Percentiles rank a stretch among this genome's conserved stretches.
These are phyloP conservation scores for Homalodisca vitripennis DNA, from an alignment of 1,140 invertebrate species.

Conservation along the genomic window DNA sequence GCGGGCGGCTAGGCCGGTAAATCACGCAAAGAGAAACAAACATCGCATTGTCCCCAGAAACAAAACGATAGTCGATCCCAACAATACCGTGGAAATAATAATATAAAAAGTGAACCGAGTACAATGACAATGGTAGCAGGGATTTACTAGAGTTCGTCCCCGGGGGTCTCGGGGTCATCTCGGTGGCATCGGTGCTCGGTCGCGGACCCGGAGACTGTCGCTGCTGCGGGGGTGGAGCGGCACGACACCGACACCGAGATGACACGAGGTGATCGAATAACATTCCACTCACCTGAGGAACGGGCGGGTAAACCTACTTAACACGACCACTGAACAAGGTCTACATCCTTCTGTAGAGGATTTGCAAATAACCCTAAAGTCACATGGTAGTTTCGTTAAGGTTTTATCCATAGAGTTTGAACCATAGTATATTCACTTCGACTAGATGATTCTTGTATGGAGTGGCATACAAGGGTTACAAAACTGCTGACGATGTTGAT, in stretches of 20 bases:
- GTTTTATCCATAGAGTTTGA: too few species aligned
- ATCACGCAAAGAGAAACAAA: constrained; percentile 23
- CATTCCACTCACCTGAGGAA: too few species aligned
- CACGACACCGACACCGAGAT: not conserved
- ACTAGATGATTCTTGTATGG: too few species aligned
- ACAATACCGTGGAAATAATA: constrained; percentile 22
- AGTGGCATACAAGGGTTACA: too few species aligned
- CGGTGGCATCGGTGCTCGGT: not conserved
- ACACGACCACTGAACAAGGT: too few species aligned
- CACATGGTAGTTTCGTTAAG: too few species aligned
- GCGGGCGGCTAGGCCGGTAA: not conserved
- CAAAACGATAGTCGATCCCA: constrained; percentile 21
- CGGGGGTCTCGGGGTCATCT: constrained; percentile 14
- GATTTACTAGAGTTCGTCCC: constrained; percentile 1
- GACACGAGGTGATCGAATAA: not conserved
- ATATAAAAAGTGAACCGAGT: constrained; percentile 2
- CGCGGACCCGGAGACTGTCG: too few species aligned
- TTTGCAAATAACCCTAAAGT: too few species aligned
- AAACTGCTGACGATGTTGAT: too few species aligned
- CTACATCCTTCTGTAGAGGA: too few species aligned
- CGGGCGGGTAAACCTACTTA: too few species aligned
- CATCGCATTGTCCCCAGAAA: constrained; percentile 18
- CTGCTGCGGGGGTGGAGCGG: constrained; percentile 6
- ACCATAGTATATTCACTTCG: too few species aligned
- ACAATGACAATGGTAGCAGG: constrained; percentile 11